phyloP scores from a whole-genome alignment of 2,113 vertebrate genomes.

The Protobothrops flavoviridis region DNA sequence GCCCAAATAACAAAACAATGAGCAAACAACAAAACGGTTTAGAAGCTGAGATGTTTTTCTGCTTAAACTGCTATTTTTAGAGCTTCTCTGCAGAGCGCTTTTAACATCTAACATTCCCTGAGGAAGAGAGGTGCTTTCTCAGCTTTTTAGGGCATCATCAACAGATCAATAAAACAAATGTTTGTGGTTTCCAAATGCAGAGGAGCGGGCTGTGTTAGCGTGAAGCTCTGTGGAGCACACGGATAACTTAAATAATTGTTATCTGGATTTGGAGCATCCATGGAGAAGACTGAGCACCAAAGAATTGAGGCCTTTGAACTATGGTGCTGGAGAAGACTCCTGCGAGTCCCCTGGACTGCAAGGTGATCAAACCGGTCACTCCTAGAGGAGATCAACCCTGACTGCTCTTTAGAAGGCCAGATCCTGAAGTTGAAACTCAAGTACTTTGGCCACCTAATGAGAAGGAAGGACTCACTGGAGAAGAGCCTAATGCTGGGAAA shows the following conservation, averaged over 20 bases:
- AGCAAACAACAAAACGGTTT: not conserved
- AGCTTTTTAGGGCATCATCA: constrained; percentile 7
- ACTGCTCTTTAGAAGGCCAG: too few relatives aligned
- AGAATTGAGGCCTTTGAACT: too few relatives aligned
- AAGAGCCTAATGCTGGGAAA: too few relatives aligned
- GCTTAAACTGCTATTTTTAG: constrained; percentile 17
- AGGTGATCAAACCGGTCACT: too few relatives aligned
- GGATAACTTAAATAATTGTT: not conserved
- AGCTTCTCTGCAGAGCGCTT: not conserved
- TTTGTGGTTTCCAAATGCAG: constrained; percentile 8
- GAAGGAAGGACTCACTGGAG: too few relatives aligned
- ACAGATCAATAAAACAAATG: constrained; percentile 26
- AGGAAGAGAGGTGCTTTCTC: constrained; percentile 24
- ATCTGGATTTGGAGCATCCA: not conserved
- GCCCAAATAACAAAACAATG: not conserved
- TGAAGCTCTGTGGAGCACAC: not conserved
- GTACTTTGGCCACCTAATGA: too few relatives aligned
- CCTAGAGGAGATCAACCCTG: too few relatives aligned
- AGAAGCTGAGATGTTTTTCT: not conserved
- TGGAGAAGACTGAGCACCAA: not conserved
- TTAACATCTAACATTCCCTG: not conserved
- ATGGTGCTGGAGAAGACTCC: too few relatives aligned
- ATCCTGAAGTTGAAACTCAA: too few relatives aligned
- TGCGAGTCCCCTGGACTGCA: too few relatives aligned
- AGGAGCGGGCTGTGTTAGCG: fast-evolving